phyloP scores from a whole-genome alignment of 2,797 vertebrate genomes.

The Manis pentadactyla region DNA sequence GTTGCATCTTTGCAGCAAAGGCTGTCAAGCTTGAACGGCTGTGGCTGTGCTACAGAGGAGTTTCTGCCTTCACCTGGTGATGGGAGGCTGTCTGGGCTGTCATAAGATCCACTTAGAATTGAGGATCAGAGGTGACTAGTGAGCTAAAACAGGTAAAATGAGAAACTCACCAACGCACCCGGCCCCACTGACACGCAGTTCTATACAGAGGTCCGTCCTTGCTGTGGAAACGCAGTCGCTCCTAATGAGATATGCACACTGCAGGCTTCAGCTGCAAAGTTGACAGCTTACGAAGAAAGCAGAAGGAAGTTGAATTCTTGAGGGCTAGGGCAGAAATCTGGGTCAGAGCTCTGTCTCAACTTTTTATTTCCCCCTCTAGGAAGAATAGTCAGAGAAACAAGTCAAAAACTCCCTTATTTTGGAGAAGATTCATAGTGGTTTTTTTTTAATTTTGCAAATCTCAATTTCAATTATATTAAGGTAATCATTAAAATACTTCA shows the following conservation, averaged over 20 bases:
- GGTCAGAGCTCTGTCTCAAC: conserved; percentile 70
- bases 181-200: conserved; percentile 31
- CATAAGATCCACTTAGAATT: conserved; percentile 60
- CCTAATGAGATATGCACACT: conserved; percentile 70
- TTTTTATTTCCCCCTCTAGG: conserved; percentile 57
- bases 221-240: conserved; percentile 40
- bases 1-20: conserved; percentile 45
- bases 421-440: neutral
- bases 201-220: neutral
- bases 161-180: neutral
- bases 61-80: conserved; percentile 51
- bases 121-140: conserved; percentile 60
- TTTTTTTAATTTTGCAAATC: neutral
- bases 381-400: conserved; percentile 14
- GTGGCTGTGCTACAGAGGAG: neutral
- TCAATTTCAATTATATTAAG: neutral
- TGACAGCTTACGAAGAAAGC: conserved; percentile 77
- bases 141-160: conserved; percentile 24
- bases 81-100: conserved; percentile 25
- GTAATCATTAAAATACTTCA: neutral
- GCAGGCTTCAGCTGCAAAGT: conserved; percentile 48
- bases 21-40: conserved; percentile 55
- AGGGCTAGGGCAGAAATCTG: conserved; percentile 67
- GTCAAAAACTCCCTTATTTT: neutral
- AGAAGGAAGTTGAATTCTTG: conserved; percentile 73